Evolutionary conservation across 1,140 invertebrate genomes (phyloP).

Genomic region (Cryptotermes secundus): DNA sequence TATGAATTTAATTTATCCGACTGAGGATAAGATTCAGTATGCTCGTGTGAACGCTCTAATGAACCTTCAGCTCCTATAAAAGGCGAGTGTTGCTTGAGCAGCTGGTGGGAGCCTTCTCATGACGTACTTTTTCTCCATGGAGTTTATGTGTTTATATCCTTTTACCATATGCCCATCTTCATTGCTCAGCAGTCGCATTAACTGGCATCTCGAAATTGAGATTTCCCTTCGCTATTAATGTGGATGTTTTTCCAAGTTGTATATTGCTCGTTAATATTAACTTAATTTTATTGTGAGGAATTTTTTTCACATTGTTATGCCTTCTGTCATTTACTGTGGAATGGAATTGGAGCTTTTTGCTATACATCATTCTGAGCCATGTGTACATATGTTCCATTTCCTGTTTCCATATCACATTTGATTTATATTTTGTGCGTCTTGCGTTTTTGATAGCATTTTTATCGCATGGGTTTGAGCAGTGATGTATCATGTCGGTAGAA

Average conservation of each 20-base stretch:
- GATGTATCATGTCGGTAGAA: background rate
- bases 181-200: background rate
- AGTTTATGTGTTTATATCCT: too few relatives aligned
- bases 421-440: background rate
- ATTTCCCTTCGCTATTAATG: background rate
- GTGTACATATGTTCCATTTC: background rate
- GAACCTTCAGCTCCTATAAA: too few relatives aligned
- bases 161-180: too few relatives aligned
- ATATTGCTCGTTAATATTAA: too few relatives aligned
- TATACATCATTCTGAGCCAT: background rate
- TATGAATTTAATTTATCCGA: too few relatives aligned
- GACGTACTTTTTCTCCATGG: too few relatives aligned
- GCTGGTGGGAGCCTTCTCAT: too few relatives aligned
- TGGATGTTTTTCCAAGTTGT: too few relatives aligned
- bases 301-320: background rate
- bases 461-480: background rate
- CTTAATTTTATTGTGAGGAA: background rate
- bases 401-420: background rate
- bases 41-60: too few relatives aligned
- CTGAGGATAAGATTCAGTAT: too few relatives aligned
- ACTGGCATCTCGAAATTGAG: background rate
- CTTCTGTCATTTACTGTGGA: background rate
- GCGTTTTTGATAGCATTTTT: background rate
- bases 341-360: background rate
- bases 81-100: too few relatives aligned